Percentiles rank a stretch among this genome's conserved stretches.
phyloP scores from a whole-genome alignment of 2,113 vertebrate genomes.

The Todiramphus chloris region DNA sequence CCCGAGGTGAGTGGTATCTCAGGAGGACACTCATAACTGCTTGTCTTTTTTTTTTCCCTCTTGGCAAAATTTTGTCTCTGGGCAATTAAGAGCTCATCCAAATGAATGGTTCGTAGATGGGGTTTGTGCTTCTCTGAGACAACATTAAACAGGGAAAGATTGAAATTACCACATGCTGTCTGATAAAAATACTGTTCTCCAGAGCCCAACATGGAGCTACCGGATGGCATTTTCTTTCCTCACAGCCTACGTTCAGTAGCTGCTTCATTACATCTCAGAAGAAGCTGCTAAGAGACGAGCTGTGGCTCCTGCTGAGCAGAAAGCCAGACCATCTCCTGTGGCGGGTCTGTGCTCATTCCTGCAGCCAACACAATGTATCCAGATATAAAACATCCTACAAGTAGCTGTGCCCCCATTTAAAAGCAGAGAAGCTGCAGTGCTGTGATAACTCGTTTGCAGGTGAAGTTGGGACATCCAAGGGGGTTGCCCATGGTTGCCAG shows the following conservation, averaged over 20 bases:
- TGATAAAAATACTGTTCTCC: background rate
- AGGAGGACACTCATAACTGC: background rate
- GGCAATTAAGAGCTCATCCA: background rate
- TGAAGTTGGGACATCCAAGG: background rate
- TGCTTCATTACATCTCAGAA: background rate
- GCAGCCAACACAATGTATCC: background rate
- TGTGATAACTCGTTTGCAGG: background rate
- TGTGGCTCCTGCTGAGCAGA: background rate
- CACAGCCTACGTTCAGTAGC: background rate
- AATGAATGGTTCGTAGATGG: background rate
- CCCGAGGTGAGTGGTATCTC: fast-evolving
- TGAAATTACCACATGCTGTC: background rate
- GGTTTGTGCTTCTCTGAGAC: background rate
- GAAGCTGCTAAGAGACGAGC: background rate
- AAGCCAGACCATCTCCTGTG: background rate
- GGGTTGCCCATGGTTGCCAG: background rate
- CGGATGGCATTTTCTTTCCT: background rate
- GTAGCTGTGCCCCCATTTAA: background rate
- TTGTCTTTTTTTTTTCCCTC: background rate
- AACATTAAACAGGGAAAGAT: background rate
- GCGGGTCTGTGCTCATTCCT: background rate
- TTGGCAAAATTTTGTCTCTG: background rate
- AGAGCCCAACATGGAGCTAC: background rate
- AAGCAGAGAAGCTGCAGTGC: background rate
- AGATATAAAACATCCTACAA: background rate